Conservation (phyloP, 2,113 vertebrate species). For the Jaculus jaculus region DNA sequence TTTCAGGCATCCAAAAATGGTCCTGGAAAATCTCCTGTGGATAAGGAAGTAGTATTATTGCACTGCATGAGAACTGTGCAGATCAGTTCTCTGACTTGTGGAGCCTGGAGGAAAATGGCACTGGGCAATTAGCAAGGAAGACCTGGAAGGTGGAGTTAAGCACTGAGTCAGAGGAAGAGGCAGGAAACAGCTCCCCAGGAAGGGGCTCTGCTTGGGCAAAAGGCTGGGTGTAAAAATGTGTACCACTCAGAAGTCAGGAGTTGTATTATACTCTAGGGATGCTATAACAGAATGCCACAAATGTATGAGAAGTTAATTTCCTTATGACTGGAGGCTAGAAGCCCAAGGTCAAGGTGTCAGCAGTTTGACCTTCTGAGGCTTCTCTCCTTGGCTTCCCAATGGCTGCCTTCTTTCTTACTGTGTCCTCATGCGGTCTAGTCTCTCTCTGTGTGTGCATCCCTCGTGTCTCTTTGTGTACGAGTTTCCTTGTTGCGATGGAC, state of each 20-base stretch:
- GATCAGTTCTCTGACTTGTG: too few species aligned
- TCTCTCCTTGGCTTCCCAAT: background rate
- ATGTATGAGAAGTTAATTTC: background rate
- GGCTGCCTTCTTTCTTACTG: rapidly evolving
- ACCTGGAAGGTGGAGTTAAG: background rate
- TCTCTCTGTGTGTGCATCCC: rapidly evolving
- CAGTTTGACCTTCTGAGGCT: background rate
- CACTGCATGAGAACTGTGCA: rapidly evolving
- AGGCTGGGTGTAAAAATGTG: background rate
- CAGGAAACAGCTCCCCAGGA: background rate
- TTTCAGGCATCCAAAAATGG: background rate
- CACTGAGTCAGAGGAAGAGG: too few species aligned
- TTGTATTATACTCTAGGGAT: background rate
- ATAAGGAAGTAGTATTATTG: background rate
- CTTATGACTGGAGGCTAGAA: background rate
- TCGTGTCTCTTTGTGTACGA: background rate
- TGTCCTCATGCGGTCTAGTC: background rate
- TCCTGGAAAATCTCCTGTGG: background rate
- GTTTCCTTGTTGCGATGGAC: background rate
- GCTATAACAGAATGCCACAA: background rate
- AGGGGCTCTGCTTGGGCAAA: background rate
- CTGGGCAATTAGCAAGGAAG: background rate
- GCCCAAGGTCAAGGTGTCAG: background rate
- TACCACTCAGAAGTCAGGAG: background rate
- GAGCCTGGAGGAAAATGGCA: background rate